Base-by-base conservation (phyloP, 2,113 vertebrate genomes). In the Pluvialis apricaria region DNA sequence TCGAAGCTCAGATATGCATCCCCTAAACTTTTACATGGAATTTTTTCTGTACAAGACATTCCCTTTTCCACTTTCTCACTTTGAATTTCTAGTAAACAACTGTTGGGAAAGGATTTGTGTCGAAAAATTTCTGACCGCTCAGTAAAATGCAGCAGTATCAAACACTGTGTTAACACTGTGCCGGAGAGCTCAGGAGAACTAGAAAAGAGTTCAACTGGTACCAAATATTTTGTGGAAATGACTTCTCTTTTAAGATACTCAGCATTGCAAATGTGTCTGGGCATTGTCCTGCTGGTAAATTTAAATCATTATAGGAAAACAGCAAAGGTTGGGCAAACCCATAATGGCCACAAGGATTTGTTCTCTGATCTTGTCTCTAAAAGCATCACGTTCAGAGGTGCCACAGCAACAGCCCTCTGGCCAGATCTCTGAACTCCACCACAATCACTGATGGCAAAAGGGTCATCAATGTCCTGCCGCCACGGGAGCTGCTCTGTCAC, bases 381-480 rank as follows among this genome's bases (percentile, higher is more conserved):
- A 77, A 72, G 2, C 6, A 8, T 13, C 9, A 2, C 15, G 6
- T 78, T 81, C 11, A 70, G 31, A 72, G 14, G 1, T 42, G 15
- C 10, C 40, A 38, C 55, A 80, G 21, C 15, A 72, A 9, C 6
- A 70, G 1, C 10, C 2, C 7, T 13, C 29, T 45, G 9, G 6
- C 14, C 36, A 61, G 17, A 61, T 38, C 18, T 78, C 29, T 54
- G 15, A 10, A 22, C 31, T 86, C 44, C 22, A 13, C 58, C 38
- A 42, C 21, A 62, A 49, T 13, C 28, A 60, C 10, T 31, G 26
- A 5, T 26, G 15, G 13, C 18, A 38, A 52, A 88, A 61, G 29
- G 16, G 13, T 3, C 1, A 1, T 19, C 19, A 18, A 0, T 16
- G 3, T 15, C 18, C 42, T 31, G 42, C 20, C 10, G 26, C 2